These are phyloP conservation scores for Puntigrus tetrazona DNA, from an alignment of 2,113 vertebrate species.

Conservation along the genomic window DNA sequence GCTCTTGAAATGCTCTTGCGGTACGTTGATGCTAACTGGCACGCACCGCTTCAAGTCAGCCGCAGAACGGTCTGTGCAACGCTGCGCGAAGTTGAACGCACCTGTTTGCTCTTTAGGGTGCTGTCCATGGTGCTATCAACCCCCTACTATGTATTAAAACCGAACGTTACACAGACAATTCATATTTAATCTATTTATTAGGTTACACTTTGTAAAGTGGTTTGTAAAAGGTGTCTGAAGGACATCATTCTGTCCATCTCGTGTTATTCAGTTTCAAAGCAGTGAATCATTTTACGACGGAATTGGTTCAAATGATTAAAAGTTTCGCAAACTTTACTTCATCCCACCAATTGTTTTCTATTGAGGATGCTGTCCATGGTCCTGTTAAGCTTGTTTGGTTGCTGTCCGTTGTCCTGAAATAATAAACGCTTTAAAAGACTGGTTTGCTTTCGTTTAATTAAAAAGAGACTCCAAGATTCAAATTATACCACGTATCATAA, in stretches of 20 bases:
- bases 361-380: neutral
- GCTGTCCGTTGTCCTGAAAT: neutral
- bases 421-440: neutral
- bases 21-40: too few species aligned
- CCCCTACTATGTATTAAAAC: neutral
- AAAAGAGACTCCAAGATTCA: neutral
- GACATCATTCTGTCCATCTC: neutral
- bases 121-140: neutral
- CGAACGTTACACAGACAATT: neutral
- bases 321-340: neutral
- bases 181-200: neutral
- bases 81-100: too few species aligned
- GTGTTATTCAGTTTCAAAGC: neutral
- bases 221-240: neutral
- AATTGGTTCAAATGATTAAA: neutral
- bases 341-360: neutral
- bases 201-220: neutral
- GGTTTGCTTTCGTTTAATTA: neutral
- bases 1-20: too few species aligned
- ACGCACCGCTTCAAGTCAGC: too few species aligned
- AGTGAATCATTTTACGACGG: neutral
- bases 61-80: too few species aligned
- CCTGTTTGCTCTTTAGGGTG: neutral
- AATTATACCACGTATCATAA: neutral
- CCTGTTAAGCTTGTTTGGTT: neutral